Conservation (phyloP, 2,888 invertebrate genomes). For the Willowsia nigromaculata region DNA sequence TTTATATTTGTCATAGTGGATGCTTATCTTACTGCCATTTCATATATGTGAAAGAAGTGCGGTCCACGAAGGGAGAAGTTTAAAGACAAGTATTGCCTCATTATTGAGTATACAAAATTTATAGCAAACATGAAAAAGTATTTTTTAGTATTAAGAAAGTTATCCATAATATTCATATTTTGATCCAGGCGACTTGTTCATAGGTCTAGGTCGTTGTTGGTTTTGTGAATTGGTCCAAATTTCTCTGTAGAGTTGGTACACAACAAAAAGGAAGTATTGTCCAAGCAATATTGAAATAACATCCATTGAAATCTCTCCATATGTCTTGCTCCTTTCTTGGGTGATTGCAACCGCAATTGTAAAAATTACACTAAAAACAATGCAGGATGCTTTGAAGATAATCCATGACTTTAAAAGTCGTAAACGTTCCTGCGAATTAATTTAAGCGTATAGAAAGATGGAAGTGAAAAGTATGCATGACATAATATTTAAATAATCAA, state of each 20-base stretch:
- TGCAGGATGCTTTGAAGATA: neutral
- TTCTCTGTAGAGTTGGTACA: slow-evolving; percentile 17
- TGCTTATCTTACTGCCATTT: too few relatives aligned
- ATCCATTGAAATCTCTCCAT: neutral
- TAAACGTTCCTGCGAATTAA: slow-evolving; percentile 24
- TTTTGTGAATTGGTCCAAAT: neutral
- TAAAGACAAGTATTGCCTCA: too few relatives aligned
- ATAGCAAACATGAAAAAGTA: too few relatives aligned
- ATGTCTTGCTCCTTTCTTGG: neutral
- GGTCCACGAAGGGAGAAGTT: too few relatives aligned
- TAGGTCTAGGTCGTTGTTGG: slow-evolving; percentile 8
- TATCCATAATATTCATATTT: neutral
- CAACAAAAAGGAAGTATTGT: slow-evolving; percentile 48
- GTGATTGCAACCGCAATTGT: neutral
- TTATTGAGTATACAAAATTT: too few relatives aligned
- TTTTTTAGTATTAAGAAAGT: neutral
- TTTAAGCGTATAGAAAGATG: neutral
- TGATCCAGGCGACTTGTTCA: neutral
- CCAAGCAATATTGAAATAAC: slow-evolving; percentile 21
- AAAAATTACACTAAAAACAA: neutral
- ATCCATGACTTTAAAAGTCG: slow-evolving; percentile 26
- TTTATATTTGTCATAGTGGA: too few relatives aligned
- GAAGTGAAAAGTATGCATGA: neutral
- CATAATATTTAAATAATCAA: neutral
- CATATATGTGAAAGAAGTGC: too few relatives aligned